Percentiles rank a stretch among this genome's conserved stretches.
Conservation (phyloP, 2,888 invertebrate genomes). For the Unio pictorum region DNA sequence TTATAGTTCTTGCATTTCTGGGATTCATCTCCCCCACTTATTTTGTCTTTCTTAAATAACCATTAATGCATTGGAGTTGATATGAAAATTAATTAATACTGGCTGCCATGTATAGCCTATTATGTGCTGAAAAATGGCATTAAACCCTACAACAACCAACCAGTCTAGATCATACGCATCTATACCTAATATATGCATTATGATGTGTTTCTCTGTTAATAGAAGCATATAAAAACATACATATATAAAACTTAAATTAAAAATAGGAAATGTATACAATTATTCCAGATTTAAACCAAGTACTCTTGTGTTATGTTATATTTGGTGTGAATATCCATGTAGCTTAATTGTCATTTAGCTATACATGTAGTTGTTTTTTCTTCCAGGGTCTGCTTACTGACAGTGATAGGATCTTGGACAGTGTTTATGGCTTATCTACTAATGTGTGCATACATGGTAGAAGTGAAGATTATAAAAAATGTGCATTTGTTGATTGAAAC, state of each 20-base stretch:
- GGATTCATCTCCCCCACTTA: too few species aligned
- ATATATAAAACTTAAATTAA: too few species aligned
- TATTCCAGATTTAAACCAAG: neutral
- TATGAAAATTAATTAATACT: too few species aligned
- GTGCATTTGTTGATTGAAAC: slow-evolving; percentile 46
- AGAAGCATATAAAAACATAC: too few species aligned
- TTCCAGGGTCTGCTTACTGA: slow-evolving; percentile 60
- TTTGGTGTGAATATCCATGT: neutral
- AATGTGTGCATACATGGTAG: slow-evolving; percentile 53
- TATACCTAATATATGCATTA: neutral
- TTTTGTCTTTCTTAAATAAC: too few species aligned
- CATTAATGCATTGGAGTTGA: too few species aligned
- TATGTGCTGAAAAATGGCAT: too few species aligned
- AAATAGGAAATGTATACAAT: neutral
- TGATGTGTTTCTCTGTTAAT: neutral
- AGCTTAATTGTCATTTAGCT: neutral
- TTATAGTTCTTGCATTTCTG: too few species aligned
- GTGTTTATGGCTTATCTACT: slow-evolving; percentile 48
- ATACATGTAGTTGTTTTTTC: slow-evolving; percentile 2
- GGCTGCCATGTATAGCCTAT: too few species aligned
- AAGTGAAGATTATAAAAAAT: slow-evolving; percentile 51
- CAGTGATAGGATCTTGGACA: slow-evolving; percentile 63
- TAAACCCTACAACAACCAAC: too few species aligned
- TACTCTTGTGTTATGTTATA: neutral
- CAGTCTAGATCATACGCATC: too few species aligned